A percentile compares a stretch with the other conserved stretches of the same genome.
Evolutionary conservation across 2,113 vertebrate genomes (phyloP).

Genomic region (Xerus inauris): DNA sequence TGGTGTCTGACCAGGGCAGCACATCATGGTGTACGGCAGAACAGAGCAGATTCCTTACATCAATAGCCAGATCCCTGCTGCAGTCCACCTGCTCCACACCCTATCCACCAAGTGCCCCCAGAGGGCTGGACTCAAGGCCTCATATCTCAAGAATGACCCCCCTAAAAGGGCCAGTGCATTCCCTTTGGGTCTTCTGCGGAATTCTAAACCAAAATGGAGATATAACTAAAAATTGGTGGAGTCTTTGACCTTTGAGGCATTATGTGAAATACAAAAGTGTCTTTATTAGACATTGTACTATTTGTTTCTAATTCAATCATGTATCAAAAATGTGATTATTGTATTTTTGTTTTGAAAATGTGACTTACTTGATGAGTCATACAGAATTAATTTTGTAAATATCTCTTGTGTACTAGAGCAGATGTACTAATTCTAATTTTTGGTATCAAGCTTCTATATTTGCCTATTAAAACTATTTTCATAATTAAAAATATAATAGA

Average conservation of each 20-base stretch:
- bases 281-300: neutral
- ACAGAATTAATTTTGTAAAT: neutral
- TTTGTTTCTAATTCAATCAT: neutral
- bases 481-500: neutral
- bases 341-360: neutral
- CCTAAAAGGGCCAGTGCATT: no score
- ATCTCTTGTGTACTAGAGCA: neutral
- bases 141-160: no score
- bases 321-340: neutral
- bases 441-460: neutral
- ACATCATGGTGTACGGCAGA: no score
- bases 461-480: neutral
- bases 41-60: no score
- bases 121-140: no score
- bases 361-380: neutral
- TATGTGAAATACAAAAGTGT: neutral
- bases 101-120: no score
- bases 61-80: no score
- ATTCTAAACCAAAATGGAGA: no score
- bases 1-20: no score
- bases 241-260: neutral
- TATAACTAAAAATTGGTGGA: neutral
- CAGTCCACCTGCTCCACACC: no score
- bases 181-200: no score
- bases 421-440: neutral